Conservation (phyloP, 2,888 invertebrate genomes). For the Plebejus anna region DNA sequence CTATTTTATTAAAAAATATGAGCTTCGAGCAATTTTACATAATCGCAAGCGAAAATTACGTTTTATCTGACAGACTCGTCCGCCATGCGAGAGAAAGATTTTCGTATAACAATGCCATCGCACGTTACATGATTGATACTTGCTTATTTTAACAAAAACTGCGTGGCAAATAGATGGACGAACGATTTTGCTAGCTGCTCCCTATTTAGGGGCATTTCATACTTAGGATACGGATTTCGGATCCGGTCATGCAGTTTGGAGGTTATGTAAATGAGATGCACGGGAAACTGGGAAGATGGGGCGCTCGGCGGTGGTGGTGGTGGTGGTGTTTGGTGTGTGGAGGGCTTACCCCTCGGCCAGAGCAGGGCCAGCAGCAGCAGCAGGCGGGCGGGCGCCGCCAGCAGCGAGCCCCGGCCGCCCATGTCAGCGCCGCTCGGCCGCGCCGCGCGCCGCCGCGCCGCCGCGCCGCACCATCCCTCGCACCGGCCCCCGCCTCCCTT, state of each 20-base stretch:
- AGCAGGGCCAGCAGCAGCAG: conserved; percentile 77
- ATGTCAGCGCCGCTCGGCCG: conserved; percentile 75
- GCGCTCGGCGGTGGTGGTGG: conserved; percentile 23
- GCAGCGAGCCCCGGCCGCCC: conserved; percentile 74
- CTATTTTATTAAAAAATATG: not conserved
- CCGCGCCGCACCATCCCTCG: conserved; percentile 66
- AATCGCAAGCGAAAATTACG: not conserved
- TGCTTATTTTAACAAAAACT: not conserved
- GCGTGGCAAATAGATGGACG: not conserved
- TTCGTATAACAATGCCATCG: not conserved
- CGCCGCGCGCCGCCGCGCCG: conserved; percentile 67
- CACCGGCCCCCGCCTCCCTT: conserved; percentile 51
- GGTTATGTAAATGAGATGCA: conserved; percentile 5
- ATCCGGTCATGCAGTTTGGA: not conserved
- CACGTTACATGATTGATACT: not conserved
- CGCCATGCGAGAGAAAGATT: conserved; percentile 5
- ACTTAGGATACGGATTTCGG: not conserved
- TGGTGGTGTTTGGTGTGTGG: conserved; percentile 1
- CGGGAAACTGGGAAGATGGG: not conserved
- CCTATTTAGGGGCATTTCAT: not conserved
- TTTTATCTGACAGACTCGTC: not conserved
- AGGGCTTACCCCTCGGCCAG: conserved; percentile 69
- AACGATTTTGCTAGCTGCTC: not conserved
- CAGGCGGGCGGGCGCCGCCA: conserved; percentile 78
- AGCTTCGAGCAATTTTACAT: not conserved